A percentile compares a stretch with the other conserved stretches of the same genome.
Evolutionary conservation across 2,797 vertebrate species (phyloP).

Genomic region (Sebastolobus alascanus): DNA sequence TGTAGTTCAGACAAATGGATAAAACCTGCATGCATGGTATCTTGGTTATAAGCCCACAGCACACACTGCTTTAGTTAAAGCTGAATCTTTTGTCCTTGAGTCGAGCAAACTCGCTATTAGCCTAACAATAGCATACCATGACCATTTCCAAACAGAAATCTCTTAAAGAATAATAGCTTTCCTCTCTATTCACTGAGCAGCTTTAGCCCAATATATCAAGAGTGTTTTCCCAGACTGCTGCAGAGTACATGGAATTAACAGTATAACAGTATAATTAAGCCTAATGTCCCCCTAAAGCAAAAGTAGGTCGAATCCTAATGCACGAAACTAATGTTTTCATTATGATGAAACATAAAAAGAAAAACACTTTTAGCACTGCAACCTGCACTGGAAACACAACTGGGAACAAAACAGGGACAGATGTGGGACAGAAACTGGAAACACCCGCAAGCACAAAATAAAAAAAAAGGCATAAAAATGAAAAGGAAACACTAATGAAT

Average conservation of each 20-base stretch:
- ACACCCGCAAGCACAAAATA: not conserved
- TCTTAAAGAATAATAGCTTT: not conserved
- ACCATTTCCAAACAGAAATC: not conserved
- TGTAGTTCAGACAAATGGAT: not conserved
- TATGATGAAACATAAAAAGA: conserved; percentile 9
- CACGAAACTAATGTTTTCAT: conserved; percentile 41
- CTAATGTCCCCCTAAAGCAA: conserved; percentile 36
- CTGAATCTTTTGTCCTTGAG: conserved; percentile 3
- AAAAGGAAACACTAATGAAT: not conserved
- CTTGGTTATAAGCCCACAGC: conserved; percentile 15
- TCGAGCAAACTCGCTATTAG: conserved; percentile 16
- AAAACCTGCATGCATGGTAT: not conserved
- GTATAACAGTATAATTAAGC: conserved; percentile 31
- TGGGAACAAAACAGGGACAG: not conserved
- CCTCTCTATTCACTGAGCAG: not conserved
- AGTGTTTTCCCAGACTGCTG: not conserved
- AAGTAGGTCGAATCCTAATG: conserved; percentile 9
- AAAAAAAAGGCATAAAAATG: not conserved
- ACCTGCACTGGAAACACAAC: not conserved
- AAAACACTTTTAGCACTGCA: not conserved
- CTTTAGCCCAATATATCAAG: not conserved
- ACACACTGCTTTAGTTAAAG: conserved; percentile 4
- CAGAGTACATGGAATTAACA: conserved; percentile 14
- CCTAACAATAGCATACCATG: not conserved
- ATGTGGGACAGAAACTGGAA: not conserved